phyloP scores from a whole-genome alignment of 2,888 invertebrate genomes.

The Ephialtes manifestator region DNA sequence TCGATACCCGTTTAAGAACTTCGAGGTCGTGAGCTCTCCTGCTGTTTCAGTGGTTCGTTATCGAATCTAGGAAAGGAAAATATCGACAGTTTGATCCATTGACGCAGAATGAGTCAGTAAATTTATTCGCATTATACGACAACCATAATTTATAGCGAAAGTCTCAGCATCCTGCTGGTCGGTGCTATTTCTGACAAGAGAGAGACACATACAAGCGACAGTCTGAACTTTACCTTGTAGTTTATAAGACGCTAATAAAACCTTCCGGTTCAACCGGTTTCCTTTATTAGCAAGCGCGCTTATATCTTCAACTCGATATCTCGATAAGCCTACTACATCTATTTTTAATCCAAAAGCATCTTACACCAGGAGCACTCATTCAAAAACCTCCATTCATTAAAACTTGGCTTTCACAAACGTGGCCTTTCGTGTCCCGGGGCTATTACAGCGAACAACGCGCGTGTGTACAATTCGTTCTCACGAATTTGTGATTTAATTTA shows the following conservation, averaged over 20 bases:
- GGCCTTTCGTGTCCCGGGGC: conserved; percentile 14
- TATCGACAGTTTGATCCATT: background rate
- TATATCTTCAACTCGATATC: conserved; percentile 36
- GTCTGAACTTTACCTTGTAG: background rate
- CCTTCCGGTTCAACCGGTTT: conserved; percentile 65
- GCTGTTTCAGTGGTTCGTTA: background rate
- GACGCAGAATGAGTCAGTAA: conserved; percentile 4
- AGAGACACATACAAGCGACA: conserved; percentile 3
- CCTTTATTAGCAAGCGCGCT: conserved; percentile 41
- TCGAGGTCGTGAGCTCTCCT: background rate
- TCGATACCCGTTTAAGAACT: background rate
- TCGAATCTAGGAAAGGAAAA: conserved; percentile 8
- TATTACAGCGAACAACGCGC: background rate
- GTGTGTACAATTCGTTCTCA: conserved; percentile 26
- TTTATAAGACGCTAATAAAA: conserved; percentile 48
- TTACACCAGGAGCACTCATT: conserved; percentile 27
- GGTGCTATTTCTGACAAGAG: conserved; percentile 15
- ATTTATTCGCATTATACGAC: background rate
- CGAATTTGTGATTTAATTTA: conserved; percentile 29
- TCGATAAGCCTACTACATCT: conserved; percentile 46
- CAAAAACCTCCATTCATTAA: conserved; percentile 57
- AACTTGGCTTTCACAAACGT: background rate
- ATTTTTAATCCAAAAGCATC: conserved; percentile 36
- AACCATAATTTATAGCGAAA: conserved; percentile 17
- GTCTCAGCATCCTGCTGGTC: conserved; percentile 2